These are phyloP conservation scores for Autographa pulchrina DNA, from an alignment of 2,888 invertebrate species.

Conservation along the genomic window DNA sequence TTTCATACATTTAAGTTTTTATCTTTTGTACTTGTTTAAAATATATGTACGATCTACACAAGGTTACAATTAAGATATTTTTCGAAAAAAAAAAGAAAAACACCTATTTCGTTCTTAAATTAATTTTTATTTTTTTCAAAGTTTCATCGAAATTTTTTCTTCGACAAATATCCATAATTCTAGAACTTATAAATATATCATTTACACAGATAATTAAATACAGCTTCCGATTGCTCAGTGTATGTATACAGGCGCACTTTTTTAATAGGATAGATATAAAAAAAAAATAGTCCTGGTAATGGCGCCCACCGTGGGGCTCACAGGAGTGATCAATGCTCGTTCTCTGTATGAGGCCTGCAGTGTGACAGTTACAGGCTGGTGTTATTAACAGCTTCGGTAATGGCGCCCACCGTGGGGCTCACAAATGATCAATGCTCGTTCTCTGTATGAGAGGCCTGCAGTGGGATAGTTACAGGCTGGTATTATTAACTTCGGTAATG, in stretches of 20 bases:
- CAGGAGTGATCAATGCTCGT: conserved; percentile 2
- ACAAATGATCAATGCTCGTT: conserved; percentile 2
- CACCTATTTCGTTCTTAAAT: background rate
- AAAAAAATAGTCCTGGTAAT: background rate
- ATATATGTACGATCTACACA: conserved; percentile 27
- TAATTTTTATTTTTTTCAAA: background rate
- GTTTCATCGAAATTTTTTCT: background rate
- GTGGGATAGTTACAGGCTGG: background rate
- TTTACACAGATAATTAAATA: background rate
- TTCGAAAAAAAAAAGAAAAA: conserved; percentile 27
- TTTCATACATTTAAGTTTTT: conserved; percentile 19
- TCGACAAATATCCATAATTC: background rate
- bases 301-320: background rate
- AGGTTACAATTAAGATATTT: conserved; percentile 35
- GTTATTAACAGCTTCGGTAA: no score
- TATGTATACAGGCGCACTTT: background rate
- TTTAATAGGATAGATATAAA: background rate
- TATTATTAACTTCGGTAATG: background rate
- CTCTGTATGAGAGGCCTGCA: conserved; percentile 4
- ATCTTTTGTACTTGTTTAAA: conserved; percentile 54
- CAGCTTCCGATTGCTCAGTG: conserved; percentile 1
- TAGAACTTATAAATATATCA: background rate
- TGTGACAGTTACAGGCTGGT: background rate
- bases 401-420: background rate
- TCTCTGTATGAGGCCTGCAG: conserved; percentile 4